Base-by-base conservation (phyloP, 2,797 vertebrate genomes). In the Aphelocoma californica region DNA sequence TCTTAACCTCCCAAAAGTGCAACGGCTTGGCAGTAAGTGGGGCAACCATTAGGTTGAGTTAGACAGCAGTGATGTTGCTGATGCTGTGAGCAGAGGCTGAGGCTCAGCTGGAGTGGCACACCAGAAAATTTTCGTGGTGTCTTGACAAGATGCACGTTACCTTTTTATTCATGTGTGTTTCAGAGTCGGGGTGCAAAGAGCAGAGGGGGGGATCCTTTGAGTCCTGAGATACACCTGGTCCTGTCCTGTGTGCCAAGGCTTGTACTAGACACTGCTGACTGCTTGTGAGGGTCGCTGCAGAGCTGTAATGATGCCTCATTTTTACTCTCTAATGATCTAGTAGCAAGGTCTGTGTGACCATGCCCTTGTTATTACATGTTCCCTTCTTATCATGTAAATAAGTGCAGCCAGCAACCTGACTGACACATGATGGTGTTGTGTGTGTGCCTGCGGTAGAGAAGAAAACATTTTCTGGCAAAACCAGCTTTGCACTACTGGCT, bases 311-410 rank as follows among this genome's bases (percentile, higher is more conserved):
- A 56, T 65, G 38, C 54, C 69, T 94, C 18, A 0, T 70, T 88
- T 93, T 90, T 88, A 45, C 72, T 75, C 81, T 82, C 70, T 79
- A 66, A 65, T 93, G 80, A 88, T 88, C 58, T 62, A 29, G 73
- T 53, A 86, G 51, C 9, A 6, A 90, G 48, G 65, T 73, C 88
- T 77, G 28, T 53, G 58, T 79, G 88, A 64, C 81, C 60, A 56
- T 91, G 73, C 73, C 32, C 53, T 90, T 0, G 0, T 90, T 89
- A 71, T 66, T 94, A 28, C 51, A n/a, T 0, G 1, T 92, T 75
- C 66, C 86, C 26, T 50, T 74, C 89, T 94, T 94, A 91, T 84
- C 88, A 91, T 79, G 44, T 84, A 90, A 90, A 91, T 95, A 92
- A 92, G 73, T 70, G 71, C 80, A 88, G 84, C 89, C 61, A 42